Evolutionary conservation across 1,140 invertebrate species (phyloP), one percentile per base, ranked within the genome.

Genomic region (Diachasma alloeum): DNA sequence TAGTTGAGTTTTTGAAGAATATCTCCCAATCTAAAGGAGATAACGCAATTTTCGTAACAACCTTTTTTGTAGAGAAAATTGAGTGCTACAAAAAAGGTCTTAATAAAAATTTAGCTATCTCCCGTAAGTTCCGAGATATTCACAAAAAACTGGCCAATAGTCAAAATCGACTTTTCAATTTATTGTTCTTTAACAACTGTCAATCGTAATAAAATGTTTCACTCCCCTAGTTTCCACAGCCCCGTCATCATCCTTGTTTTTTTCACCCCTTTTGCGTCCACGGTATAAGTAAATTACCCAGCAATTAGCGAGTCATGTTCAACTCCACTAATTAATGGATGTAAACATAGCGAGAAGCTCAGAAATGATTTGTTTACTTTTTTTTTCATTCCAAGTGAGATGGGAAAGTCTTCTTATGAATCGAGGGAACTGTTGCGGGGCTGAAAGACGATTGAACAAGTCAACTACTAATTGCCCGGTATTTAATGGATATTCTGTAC

Each of bases 291-390:
- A 87, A 88, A 87, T 87, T 87, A 85, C 82, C 82, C 81, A 81
- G 84, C 87, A 88, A 87, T 88, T 88, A 89, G 85, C 79, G 83
- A 85, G 83, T 86, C 84, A 79, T 80, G 80, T 85, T 86, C 83
- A 83, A 85, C 82, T 78, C 81, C 84, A 83, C 87, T 87, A 88
- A 87, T 89, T 88, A 87, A 87, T 85, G 81, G 83, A 84, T 82
- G 84, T 82, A 83, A 87, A 88, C 81, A 44, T 59, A 17, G 37
- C 56, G 17, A 42, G 13, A 26, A 15, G 37, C 31, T 4, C 15
- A 10, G 19, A 9, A 15, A 66, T 36, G 15, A 75, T 69, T 69
- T 75, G 39, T 53, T 37, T 26, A 5, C 44, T 39, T 42, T 24
- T 53, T 31, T 53, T 19, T 53, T n/a, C 17, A 19, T 53, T 53